Evolutionary conservation across 2,113 vertebrate genomes (phyloP), one percentile per base, ranked within the genome.

Genomic region (Potamarius usumacintae): DNA sequence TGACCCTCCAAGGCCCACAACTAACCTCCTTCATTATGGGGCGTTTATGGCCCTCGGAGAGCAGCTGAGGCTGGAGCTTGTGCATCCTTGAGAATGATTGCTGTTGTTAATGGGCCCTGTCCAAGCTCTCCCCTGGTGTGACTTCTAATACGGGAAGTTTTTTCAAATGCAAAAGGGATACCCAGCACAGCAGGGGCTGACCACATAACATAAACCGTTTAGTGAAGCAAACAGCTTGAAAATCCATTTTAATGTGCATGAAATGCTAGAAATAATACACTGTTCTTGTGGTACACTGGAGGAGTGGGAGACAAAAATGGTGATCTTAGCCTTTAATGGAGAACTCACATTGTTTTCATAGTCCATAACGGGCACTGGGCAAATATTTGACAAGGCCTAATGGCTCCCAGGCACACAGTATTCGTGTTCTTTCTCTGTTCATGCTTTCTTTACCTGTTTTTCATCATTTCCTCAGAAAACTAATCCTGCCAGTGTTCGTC

Each of bases 1-100:
- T n/a, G 53, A 88, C 90, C 58, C 52, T 82, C 58, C 53, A 65
- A 92, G 88, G 87, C 90, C 91, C 87, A 90, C 87, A 88, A 89
- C 90, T 90, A 92, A 92, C 92, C 91, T 63, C 84, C 82, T 89
- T 92, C 91, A 85, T 91, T 89, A 86, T 88, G 42, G 87, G 89
- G 92, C 92, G 91, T 95, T 94, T 94, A 93, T 92, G 91, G 92
- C 90, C 92, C 89, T 52, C 55, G 48, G 86, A 87, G 88, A 92
- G 90, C 91, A 93, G 93, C 92, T 92, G 92, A 90, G 89, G 89
- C 90, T 72, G 83, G 52, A 63, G 91, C 92, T 74, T 90, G 85
- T 89, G 84, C 91, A 91, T 92, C 90, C 89, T 90, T 5, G 85
- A 93, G 91, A 93, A 93, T 91, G 90, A 85, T 87, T 89, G 91